These are phyloP conservation scores for Lagopus muta DNA, from an alignment of 2,113 vertebrate genomes.

Conservation along the genomic window DNA sequence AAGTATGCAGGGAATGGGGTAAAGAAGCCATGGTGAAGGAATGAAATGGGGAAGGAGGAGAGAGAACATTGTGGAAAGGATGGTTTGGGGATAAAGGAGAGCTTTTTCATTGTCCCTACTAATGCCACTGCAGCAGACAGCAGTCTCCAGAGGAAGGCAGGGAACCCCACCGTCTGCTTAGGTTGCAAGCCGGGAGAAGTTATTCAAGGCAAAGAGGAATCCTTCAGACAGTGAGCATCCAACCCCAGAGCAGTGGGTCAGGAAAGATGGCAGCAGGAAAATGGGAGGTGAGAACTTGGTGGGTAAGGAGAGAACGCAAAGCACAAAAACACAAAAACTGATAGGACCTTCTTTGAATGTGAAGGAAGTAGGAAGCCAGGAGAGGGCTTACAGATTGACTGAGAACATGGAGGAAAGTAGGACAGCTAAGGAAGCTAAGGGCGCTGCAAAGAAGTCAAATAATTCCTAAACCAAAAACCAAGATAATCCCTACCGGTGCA, in stretches of 20 bases:
- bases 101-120: constrained; percentile 6
- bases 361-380: neutral
- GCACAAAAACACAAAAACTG: neutral
- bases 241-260: neutral
- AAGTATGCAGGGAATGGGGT: neutral
- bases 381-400: neutral
- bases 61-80: neutral
- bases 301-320: neutral
- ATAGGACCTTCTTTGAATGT: neutral
- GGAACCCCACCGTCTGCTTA: neutral
- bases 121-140: neutral
- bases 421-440: neutral
- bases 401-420: neutral
- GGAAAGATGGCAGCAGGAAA: neutral
- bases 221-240: neutral
- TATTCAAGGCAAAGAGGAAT: constrained; percentile 27
- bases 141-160: neutral
- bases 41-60: neutral
- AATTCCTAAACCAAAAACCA: neutral
- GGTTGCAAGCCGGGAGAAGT: neutral
- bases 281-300: neutral
- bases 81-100: neutral
- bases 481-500: neutral
- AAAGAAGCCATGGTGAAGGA: neutral
- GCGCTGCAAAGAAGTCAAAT: neutral